Evolutionary conservation across 2,888 invertebrate genomes (phyloP).

Genomic region (Netelia fuscicornis): DNA sequence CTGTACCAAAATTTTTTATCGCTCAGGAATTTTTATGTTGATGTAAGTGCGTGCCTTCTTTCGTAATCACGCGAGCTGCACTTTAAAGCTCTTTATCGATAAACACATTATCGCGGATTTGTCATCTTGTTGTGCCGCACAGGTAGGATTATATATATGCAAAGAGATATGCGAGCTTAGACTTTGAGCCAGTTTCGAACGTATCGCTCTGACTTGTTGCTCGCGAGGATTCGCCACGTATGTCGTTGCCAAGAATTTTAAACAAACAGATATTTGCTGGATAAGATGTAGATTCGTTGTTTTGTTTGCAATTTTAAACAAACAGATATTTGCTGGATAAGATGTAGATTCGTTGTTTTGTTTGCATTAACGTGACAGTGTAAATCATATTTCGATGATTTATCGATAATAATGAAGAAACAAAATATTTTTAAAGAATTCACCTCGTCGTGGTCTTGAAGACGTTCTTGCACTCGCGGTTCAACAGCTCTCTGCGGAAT

Average conservation of each 20-base stretch:
- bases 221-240: slow-evolving; percentile 5
- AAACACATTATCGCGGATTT: slow-evolving; percentile 12
- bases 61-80: not conserved
- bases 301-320: slow-evolving; percentile 29
- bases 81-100: slow-evolving; percentile 47
- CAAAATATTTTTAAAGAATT: slow-evolving; percentile 19
- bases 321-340: too few relatives aligned
- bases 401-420: not conserved
- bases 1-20: slow-evolving; percentile 18
- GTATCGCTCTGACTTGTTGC: slow-evolving; percentile 59
- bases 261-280: not conserved
- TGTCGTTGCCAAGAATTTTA: slow-evolving; percentile 49
- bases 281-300: too few relatives aligned
- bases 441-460: slow-evolving; percentile 96
- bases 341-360: too few relatives aligned
- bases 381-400: not conserved
- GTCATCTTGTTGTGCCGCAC: not conserved
- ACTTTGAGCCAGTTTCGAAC: not conserved
- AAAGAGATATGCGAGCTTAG: slow-evolving; percentile 2
- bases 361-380: not conserved
- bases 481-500: slow-evolving; percentile 96
- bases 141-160: not conserved
- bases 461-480: slow-evolving; percentile 96
- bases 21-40: not conserved
- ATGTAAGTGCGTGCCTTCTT: not conserved